Evolutionary conservation across 2,888 invertebrate genomes (phyloP).

Genomic region (Branchellion lobata): DNA sequence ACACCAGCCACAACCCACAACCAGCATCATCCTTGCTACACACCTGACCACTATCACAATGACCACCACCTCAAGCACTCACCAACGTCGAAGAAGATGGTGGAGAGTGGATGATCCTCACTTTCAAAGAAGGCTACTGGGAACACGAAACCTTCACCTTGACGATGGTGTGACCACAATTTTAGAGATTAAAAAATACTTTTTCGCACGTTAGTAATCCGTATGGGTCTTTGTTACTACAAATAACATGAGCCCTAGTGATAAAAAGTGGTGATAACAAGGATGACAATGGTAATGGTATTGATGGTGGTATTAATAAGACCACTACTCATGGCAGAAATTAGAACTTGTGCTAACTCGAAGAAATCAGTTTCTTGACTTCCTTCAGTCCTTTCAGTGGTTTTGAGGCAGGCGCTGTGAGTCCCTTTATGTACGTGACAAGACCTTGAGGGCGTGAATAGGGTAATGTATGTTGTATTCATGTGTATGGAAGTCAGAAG

Average conservation of each 20-base stretch:
- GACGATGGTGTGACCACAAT: too few relatives aligned
- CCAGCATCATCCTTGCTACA: not conserved
- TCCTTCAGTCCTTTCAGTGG: slow-evolving; percentile 58
- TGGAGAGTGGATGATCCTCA: slow-evolving; percentile 60
- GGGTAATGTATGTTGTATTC: too few relatives aligned
- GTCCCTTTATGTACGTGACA: slow-evolving; percentile 63
- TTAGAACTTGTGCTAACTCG: not conserved
- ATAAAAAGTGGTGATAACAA: too few relatives aligned
- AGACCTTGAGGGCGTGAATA: too few relatives aligned
- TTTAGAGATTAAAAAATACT: not conserved
- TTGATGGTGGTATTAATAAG: too few relatives aligned
- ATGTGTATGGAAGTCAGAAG: too few relatives aligned
- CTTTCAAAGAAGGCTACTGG: slow-evolving; percentile 65
- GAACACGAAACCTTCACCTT: not conserved
- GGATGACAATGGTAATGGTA: too few relatives aligned
- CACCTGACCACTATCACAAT: not conserved
- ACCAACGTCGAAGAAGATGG: slow-evolving; percentile 50
- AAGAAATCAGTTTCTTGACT: slow-evolving; percentile 59
- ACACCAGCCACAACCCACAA: too few relatives aligned
- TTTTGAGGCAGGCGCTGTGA: slow-evolving; percentile 62
- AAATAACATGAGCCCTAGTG: too few relatives aligned
- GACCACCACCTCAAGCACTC: not conserved
- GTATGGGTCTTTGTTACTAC: too few relatives aligned
- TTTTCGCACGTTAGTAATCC: not conserved
- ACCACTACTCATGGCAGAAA: too few relatives aligned